These are phyloP conservation scores for Gryllus bimaculatus DNA, from an alignment of 1,140 invertebrate genomes.

Conservation along the genomic window DNA sequence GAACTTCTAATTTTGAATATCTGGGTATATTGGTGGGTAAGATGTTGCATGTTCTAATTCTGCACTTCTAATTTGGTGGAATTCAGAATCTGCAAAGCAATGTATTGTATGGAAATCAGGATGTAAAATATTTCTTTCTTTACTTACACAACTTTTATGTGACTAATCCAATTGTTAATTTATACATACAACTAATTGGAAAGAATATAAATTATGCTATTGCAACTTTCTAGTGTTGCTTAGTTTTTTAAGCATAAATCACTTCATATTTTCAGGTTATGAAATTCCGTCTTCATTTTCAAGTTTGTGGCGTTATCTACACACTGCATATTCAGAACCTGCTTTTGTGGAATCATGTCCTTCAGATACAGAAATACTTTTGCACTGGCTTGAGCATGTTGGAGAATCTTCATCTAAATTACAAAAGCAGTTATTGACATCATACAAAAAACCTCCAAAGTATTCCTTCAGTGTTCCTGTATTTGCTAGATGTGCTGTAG, in stretches of 20 bases:
- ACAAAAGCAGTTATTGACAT: constrained; percentile 16
- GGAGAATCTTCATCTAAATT: constrained; percentile 31
- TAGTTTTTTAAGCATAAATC: background rate
- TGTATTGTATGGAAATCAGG: no score
- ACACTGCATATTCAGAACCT: constrained; percentile 44
- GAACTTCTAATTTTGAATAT: no score
- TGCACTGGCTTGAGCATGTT: constrained; percentile 45
- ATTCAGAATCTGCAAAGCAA: no score
- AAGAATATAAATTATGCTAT: background rate
- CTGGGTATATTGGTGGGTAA: no score
- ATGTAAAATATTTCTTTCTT: no score
- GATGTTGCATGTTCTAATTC: no score
- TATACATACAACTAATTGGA: no score
- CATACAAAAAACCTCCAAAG: constrained; percentile 16
- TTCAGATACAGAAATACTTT: constrained; percentile 50
- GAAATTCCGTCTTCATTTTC: constrained; percentile 43
- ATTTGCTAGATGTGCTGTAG: constrained; percentile 18
- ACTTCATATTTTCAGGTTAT: constrained; percentile 24
- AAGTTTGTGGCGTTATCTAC: constrained; percentile 50
- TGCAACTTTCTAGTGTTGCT: background rate
- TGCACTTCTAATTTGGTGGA: no score
- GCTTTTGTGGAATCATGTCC: constrained; percentile 50
- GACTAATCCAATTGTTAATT: no score
- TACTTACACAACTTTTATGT: no score
- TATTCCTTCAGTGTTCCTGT: constrained; percentile 20